Percentiles rank a stretch among this genome's conserved stretches.
Conservation (phyloP, 2,888 invertebrate species). For the Calameuta pallipes region DNA sequence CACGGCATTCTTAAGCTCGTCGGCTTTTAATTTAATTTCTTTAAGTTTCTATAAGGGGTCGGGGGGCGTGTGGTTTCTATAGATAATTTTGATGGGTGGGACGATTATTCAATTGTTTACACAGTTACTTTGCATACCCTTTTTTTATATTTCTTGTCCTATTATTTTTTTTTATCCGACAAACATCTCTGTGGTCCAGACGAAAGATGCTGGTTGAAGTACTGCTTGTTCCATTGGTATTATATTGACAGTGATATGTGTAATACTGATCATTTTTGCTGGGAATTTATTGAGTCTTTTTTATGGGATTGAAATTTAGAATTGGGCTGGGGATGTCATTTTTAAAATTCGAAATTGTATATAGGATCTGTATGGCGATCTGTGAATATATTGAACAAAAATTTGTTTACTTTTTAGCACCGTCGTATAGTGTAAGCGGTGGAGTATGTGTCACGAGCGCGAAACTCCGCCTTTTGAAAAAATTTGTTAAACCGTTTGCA, state of each 20-base stretch:
- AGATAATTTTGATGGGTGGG: not conserved
- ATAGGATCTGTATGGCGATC: not conserved
- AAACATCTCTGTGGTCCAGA: not conserved
- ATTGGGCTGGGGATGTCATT: not conserved
- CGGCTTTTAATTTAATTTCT: not conserved
- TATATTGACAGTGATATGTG: not conserved
- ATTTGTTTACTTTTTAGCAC: not conserved
- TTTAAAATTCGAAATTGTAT: not conserved
- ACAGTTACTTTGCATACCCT: not conserved
- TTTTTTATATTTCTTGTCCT: not conserved
- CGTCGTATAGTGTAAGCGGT: not conserved
- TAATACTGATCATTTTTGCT: not conserved
- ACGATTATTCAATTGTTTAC: not conserved
- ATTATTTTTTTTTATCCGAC: not conserved
- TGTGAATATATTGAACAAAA: not conserved
- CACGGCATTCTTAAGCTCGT: not conserved
- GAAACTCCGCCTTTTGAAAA: constrained; percentile 31
- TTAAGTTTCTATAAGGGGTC: not conserved
- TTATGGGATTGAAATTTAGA: not conserved
- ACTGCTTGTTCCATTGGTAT: not conserved
- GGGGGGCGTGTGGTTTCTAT: not conserved
- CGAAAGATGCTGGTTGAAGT: not conserved
- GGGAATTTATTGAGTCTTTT: not conserved
- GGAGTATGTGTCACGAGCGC: constrained; percentile 32
- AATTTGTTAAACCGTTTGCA: constrained; percentile 28